These are phyloP conservation scores for Genyomyrus donnyi DNA, from an alignment of 2,113 vertebrate species.

Conservation along the genomic window DNA sequence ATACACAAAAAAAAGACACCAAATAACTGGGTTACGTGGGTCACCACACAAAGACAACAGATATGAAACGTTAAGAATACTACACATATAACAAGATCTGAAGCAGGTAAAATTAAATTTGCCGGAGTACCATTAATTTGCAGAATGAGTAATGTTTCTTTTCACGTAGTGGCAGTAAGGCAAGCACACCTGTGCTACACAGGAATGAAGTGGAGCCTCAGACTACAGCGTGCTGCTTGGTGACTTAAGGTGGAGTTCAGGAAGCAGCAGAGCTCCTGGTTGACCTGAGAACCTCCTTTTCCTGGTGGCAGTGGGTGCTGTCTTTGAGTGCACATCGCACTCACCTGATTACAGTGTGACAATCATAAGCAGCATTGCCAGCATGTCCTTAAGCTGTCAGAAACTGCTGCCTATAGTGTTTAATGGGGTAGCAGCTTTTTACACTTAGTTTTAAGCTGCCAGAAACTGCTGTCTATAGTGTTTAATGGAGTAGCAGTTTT, in stretches of 20 bases:
- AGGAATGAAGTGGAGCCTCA: background rate
- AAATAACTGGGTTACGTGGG: background rate
- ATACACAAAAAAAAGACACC: background rate
- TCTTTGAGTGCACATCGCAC: background rate
- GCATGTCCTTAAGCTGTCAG: background rate
- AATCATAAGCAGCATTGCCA: background rate
- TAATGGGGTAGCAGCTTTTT: too few relatives aligned
- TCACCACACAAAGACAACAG: background rate
- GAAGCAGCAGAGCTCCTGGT: background rate
- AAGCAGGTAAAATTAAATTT: background rate
- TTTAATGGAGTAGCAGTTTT: too few relatives aligned
- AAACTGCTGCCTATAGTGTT: too few relatives aligned
- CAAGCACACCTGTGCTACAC: background rate
- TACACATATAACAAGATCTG: background rate
- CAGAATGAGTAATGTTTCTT: background rate
- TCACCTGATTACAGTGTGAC: background rate
- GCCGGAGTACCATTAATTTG: background rate
- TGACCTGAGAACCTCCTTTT: background rate
- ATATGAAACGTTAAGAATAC: background rate
- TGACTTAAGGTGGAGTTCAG: background rate
- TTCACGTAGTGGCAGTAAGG: background rate
- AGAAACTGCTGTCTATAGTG: too few relatives aligned
- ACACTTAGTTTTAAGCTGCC: too few relatives aligned
- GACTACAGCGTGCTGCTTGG: background rate
- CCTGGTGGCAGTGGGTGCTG: background rate